Conservation (phyloP, 2,113 vertebrate genomes). For the Heterotilapia buettikoferi region DNA sequence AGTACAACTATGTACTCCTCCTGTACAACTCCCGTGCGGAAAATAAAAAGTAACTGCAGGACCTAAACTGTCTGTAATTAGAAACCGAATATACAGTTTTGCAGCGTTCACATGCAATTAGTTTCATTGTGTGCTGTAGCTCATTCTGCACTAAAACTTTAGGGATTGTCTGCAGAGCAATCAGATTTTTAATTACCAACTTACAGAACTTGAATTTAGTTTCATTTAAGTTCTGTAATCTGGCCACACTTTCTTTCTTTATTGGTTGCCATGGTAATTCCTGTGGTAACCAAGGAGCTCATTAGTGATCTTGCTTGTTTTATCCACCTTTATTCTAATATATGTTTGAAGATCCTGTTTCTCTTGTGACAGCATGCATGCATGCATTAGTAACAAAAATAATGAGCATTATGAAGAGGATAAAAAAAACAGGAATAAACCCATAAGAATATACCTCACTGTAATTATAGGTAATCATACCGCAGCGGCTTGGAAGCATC, state of each 20-base stretch:
- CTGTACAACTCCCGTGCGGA: background rate
- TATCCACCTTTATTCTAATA: constrained; percentile 5
- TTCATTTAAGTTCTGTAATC: constrained; percentile 16
- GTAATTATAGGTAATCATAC: constrained; percentile 48
- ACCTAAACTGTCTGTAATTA: background rate
- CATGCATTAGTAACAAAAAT: constrained; percentile 22
- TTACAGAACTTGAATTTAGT: constrained; percentile 23
- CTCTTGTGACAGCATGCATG: constrained; percentile 24
- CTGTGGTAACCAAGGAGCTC: constrained; percentile 32
- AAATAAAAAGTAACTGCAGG: background rate
- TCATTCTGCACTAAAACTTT: background rate
- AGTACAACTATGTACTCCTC: background rate
- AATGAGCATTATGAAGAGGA: constrained; percentile 15
- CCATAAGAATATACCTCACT: background rate
- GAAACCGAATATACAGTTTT: background rate
- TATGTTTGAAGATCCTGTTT: constrained; percentile 22
- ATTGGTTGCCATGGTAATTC: constrained; percentile 45
- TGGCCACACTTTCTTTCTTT: constrained; percentile 10
- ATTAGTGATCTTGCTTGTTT: constrained; percentile 23
- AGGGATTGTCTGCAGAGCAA: constrained; percentile 21
- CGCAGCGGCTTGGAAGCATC: background rate
- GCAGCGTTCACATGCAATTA: constrained; percentile 6
- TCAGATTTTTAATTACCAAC: constrained; percentile 29
- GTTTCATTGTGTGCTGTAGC: background rate
- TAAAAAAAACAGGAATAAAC: background rate